Conservation (phyloP, 2,888 invertebrate genomes). For the Eurytoma californica region DNA sequence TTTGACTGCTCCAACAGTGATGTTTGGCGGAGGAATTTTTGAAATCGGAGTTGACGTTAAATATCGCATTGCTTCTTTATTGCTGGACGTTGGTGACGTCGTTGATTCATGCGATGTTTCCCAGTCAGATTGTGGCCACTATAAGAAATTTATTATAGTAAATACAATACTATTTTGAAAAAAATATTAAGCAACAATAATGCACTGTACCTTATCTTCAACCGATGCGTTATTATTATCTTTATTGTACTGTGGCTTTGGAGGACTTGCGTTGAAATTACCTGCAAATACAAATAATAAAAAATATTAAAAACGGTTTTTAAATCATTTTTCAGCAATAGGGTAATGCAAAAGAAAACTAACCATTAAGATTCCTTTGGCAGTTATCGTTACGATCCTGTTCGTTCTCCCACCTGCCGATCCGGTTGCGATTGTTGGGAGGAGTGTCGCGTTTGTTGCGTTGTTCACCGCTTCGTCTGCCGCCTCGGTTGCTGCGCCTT, state of each 20-base stretch:
- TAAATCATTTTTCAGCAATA: not conserved
- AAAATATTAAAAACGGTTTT: not conserved
- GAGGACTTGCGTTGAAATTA: not conserved
- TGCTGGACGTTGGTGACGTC: not conserved
- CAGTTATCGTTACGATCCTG: conserved; percentile 19
- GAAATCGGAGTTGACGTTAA: conserved; percentile 36
- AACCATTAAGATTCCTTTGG: conserved; percentile 31
- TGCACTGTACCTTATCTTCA: conserved; percentile 28
- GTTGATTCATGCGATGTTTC: not conserved
- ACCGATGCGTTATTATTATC: conserved; percentile 1
- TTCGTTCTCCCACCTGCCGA: conserved; percentile 53
- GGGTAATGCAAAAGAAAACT: not conserved
- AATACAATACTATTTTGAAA: too few relatives aligned
- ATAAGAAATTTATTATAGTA: not conserved
- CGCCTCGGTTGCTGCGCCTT: conserved; percentile 56
- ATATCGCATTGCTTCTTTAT: not conserved
- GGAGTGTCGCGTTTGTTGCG: conserved; percentile 27
- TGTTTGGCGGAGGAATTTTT: conserved; percentile 55
- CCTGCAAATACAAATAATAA: conserved; percentile 27
- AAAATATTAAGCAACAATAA: not conserved
- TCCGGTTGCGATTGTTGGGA: conserved; percentile 38
- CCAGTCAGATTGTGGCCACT: conserved; percentile 12
- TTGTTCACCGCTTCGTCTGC: conserved; percentile 32
- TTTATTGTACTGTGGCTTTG: conserved; percentile 13
- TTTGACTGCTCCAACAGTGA: conserved; percentile 64